phyloP scores from a whole-genome alignment of 2,113 vertebrate genomes.

The Chinchilla lanigera region DNA sequence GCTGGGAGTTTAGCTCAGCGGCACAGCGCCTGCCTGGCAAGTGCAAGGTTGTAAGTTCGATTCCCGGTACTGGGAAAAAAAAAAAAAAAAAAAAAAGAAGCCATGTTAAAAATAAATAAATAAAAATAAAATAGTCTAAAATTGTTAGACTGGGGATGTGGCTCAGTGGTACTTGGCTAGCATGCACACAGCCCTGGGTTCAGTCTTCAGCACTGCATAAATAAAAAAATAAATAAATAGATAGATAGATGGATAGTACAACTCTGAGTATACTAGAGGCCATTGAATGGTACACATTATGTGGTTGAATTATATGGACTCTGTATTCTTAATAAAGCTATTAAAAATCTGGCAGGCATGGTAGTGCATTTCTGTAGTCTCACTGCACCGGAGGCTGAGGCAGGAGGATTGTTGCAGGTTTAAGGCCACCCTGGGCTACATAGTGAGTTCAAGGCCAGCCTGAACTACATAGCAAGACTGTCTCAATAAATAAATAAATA shows the following conservation, averaged over 20 bases:
- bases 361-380: background rate
- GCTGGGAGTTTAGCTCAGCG: too few species aligned
- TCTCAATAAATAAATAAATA: background rate
- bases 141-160: background rate
- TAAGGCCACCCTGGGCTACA: background rate
- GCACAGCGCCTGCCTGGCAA: too few species aligned
- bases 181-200: background rate
- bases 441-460: background rate
- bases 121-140: background rate
- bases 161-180: background rate
- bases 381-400: background rate
- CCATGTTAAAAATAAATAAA: background rate
- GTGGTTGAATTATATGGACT: background rate
- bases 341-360: background rate
- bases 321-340: background rate
- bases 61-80: too few species aligned
- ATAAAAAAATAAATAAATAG: background rate
- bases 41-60: too few species aligned
- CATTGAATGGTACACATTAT: background rate
- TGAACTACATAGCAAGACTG: background rate
- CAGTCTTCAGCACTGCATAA: background rate
- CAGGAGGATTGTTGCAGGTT: background rate
- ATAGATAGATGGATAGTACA: too few species aligned
- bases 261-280: conserved; percentile 15
- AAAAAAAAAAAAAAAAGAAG: too few species aligned